These are phyloP conservation scores for Xanthorhoe spadicearia DNA, from an alignment of 2,888 invertebrate species.

Conservation along the genomic window DNA sequence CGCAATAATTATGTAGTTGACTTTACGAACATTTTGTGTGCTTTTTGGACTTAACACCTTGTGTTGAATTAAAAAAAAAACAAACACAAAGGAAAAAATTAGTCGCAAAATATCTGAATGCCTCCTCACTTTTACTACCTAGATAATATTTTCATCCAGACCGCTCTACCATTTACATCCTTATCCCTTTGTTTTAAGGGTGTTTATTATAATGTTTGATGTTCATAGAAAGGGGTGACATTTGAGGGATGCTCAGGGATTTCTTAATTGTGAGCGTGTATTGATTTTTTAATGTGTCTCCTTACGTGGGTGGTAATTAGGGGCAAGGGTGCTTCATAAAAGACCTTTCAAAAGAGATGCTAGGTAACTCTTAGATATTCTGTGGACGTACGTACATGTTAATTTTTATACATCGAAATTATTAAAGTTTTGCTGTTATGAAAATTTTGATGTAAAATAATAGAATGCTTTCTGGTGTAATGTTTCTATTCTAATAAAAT, in stretches of 20 bases:
- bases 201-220: conserved; percentile 25
- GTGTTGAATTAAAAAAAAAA: no score
- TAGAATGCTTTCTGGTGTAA: no score
- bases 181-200: conserved; percentile 46
- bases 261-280: conserved; percentile 80
- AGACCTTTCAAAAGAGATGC: conserved; percentile 4
- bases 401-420: no score
- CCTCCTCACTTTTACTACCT: conserved; percentile 25
- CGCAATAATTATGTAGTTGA: no score
- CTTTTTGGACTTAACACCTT: no score
- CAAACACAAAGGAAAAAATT: not conserved
- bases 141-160: conserved; percentile 42
- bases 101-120: conserved; percentile 27
- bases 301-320: conserved; percentile 44
- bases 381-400: not conserved
- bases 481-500: no score
- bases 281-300: conserved; percentile 79
- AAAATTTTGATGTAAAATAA: no score
- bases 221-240: conserved; percentile 54
- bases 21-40: no score
- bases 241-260: conserved; percentile 77
- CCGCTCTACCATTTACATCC: conserved; percentile 44
- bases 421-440: no score
- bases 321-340: conserved; percentile 42
- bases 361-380: not conserved